These are phyloP conservation scores for Stercorarius parasiticus DNA, from an alignment of 2,113 vertebrate genomes.

Conservation along the genomic window DNA sequence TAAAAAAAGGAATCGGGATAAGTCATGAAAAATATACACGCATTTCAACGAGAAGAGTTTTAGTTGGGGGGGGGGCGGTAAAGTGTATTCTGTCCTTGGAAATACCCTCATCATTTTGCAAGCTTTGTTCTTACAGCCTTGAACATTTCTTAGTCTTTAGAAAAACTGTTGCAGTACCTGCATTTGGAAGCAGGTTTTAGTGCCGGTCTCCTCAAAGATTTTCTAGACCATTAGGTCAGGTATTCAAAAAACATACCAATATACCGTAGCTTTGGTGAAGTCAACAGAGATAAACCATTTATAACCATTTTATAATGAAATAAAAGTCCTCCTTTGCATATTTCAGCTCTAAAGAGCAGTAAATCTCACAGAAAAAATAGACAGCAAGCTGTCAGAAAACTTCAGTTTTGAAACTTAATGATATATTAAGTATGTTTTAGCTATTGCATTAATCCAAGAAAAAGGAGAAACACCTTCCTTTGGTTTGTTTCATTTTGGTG, in stretches of 20 bases:
- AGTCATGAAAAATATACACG: background rate
- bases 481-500: background rate
- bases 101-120: background rate
- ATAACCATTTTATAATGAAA: background rate
- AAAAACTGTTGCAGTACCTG: background rate
- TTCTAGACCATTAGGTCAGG: conserved; percentile 10
- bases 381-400: background rate
- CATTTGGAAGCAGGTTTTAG: background rate
- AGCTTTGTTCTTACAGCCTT: background rate
- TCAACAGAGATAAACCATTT: background rate
- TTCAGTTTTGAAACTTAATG: conserved; percentile 1
- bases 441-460: background rate
- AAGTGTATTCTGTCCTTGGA: background rate
- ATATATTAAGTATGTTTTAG: background rate
- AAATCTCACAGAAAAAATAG: background rate
- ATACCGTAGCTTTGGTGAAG: background rate
- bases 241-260: background rate
- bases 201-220: background rate
- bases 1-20: background rate
- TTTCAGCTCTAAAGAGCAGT: conserved; percentile 25
- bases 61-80: no score
- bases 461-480: background rate
- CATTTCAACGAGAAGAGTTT: background rate
- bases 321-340: conserved; percentile 1
- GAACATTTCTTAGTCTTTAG: background rate